Conservation (phyloP, 2,113 vertebrate species). For the Morphnarchus princeps region DNA sequence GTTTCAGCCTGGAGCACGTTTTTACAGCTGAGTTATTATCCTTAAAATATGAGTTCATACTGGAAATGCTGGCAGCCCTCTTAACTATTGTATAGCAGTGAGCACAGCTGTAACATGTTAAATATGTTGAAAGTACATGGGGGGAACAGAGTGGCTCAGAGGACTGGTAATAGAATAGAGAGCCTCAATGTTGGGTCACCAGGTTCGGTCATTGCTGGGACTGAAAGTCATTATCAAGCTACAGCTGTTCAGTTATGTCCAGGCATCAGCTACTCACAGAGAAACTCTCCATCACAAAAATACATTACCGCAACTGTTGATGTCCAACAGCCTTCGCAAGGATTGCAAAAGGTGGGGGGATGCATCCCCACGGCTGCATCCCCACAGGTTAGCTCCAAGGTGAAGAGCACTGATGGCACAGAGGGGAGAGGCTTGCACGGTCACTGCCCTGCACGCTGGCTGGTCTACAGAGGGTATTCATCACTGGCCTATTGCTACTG, state of each 20-base stretch:
- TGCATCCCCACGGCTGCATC: not conserved
- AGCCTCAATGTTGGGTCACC: not conserved
- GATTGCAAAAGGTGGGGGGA: not conserved
- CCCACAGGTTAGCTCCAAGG: not conserved
- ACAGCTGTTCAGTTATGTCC: not conserved
- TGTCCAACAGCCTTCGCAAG: not conserved
- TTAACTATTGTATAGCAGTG: not conserved
- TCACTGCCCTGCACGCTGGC: rapidly evolving
- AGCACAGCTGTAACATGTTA: conserved; percentile 17
- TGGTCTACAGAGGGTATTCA: not conserved
- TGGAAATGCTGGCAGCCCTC: conserved; percentile 33
- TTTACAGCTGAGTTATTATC: conserved; percentile 49
- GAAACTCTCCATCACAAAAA: not conserved
- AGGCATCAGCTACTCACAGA: not conserved
- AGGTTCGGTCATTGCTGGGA: not conserved
- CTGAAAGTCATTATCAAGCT: not conserved
- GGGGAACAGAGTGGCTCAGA: not conserved
- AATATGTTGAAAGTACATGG: not conserved
- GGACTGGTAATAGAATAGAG: not conserved
- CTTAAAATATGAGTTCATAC: conserved; percentile 35
- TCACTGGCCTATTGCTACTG: not conserved
- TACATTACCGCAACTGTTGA: too few relatives aligned
- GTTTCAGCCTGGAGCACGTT: conserved; percentile 1
- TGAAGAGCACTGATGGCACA: not conserved
- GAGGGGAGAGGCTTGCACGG: not conserved